A percentile compares a stretch with the other conserved stretches of the same genome.
Conservation (phyloP, 1,140 invertebrate genomes). For the Holcopasites calliopsidis region DNA sequence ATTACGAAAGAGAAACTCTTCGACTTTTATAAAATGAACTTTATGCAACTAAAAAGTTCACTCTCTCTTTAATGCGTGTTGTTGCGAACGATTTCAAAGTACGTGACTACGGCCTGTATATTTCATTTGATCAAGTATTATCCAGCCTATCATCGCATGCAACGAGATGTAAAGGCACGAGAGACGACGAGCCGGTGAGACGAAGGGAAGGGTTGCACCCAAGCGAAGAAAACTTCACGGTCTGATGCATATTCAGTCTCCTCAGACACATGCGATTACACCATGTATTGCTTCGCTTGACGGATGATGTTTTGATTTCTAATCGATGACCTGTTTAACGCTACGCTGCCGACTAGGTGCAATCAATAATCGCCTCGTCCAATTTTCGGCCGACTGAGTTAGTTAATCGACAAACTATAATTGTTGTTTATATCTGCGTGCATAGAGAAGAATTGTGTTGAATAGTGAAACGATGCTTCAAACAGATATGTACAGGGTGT, state of each 20-base stretch:
- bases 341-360: background rate
- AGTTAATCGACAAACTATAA: too few species aligned
- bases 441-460: too few species aligned
- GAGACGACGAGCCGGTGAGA: constrained; percentile 52
- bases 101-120: constrained; percentile 41
- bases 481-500: too few species aligned
- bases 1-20: too few species aligned
- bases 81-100: constrained; percentile 15
- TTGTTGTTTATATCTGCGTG: too few species aligned
- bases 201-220: constrained; percentile 58
- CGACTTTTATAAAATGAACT: too few species aligned
- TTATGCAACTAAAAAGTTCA: too few species aligned
- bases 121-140: constrained; percentile 58
- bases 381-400: background rate
- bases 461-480: too few species aligned
- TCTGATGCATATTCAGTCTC: constrained; percentile 30
- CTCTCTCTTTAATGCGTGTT: background rate
- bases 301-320: constrained; percentile 28
- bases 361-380: constrained; percentile 6
- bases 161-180: constrained; percentile 72
- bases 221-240: constrained; percentile 50
- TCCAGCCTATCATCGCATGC: constrained; percentile 70
- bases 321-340: constrained; percentile 29
- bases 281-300: background rate
- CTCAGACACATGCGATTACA: constrained; percentile 7